Evolutionary conservation across 2,113 vertebrate genomes (phyloP).

Genomic region (Gnathonemus echidnorhynchus): DNA sequence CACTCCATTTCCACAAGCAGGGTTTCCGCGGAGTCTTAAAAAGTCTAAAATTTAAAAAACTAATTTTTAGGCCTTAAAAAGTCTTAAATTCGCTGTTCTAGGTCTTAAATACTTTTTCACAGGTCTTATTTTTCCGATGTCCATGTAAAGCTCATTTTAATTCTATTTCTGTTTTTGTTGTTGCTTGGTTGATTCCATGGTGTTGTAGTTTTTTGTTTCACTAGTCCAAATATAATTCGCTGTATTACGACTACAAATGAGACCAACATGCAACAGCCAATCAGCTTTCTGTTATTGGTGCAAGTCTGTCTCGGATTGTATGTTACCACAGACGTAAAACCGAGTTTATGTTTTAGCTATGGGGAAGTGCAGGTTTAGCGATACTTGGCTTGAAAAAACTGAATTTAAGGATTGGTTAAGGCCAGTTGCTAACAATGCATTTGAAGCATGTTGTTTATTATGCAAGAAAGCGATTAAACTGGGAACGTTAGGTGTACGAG

Average conservation of each 20-base stretch:
- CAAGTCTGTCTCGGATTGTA: neutral
- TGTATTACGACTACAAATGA: conserved; percentile 9
- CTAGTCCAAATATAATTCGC: neutral
- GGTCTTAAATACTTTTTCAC: neutral
- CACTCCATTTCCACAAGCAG: neutral
- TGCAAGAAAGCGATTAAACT: conserved; percentile 12
- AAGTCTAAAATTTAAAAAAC: conserved; percentile 2
- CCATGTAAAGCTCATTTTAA: neutral
- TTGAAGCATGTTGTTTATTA: conserved; percentile 1
- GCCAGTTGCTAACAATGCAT: neutral
- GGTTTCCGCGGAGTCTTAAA: neutral
- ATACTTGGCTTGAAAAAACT: conserved; percentile 11
- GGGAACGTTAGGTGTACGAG: neutral
- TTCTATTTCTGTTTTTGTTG: neutral
- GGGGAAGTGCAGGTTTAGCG: conserved; percentile 6
- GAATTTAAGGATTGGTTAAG: neutral
- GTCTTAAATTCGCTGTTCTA: neutral
- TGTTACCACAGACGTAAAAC: neutral
- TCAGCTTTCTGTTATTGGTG: neutral
- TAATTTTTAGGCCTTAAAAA: neutral
- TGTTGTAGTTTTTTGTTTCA: neutral
- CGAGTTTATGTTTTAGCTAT: neutral
- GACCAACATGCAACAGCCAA: neutral
- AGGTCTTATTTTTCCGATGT: neutral
- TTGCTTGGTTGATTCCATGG: neutral